phyloP scores from a whole-genome alignment of 2,888 invertebrate genomes.

The Ennomos fuscantarius region DNA sequence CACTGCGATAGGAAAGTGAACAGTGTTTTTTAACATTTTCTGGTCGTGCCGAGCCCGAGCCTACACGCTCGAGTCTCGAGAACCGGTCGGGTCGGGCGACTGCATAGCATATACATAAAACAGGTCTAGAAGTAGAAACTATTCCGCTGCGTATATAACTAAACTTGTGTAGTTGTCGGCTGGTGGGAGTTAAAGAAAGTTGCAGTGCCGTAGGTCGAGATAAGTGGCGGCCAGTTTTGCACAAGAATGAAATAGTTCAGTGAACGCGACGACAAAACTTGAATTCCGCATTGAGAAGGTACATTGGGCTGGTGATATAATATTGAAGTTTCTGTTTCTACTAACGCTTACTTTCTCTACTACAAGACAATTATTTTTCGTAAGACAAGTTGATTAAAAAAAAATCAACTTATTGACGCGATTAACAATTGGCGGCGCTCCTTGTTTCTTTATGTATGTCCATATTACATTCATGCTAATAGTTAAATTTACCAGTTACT shows the following conservation, averaged over 20 bases:
- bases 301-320: conserved; percentile 9
- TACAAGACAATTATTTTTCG: neutral
- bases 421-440: too few species aligned
- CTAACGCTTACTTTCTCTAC: conserved; percentile 18
- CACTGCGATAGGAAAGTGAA: conserved; percentile 36
- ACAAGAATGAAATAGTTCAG: conserved; percentile 49
- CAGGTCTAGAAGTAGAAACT: conserved; percentile 56
- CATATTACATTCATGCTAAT: too few species aligned
- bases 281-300: conserved; percentile 39
- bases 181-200: conserved; percentile 68
- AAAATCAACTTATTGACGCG: too few species aligned
- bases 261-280: conserved; percentile 36
- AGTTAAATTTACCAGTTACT: too few species aligned
- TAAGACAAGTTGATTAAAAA: too few species aligned
- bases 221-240: conserved; percentile 46
- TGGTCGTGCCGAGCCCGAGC: conserved; percentile 35
- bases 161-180: conserved; percentile 32
- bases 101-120: conserved; percentile 43
- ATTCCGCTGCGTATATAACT: conserved; percentile 40
- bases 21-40: conserved; percentile 35
- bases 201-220: conserved; percentile 75
- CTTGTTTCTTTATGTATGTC: too few species aligned
- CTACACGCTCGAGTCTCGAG: conserved; percentile 30
- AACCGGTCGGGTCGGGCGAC: conserved; percentile 51
- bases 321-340: conserved; percentile 14